Evolutionary conservation across 2,113 vertebrate genomes (phyloP), one percentile per base, ranked within the genome.

Genomic region (Vidua macroura): DNA sequence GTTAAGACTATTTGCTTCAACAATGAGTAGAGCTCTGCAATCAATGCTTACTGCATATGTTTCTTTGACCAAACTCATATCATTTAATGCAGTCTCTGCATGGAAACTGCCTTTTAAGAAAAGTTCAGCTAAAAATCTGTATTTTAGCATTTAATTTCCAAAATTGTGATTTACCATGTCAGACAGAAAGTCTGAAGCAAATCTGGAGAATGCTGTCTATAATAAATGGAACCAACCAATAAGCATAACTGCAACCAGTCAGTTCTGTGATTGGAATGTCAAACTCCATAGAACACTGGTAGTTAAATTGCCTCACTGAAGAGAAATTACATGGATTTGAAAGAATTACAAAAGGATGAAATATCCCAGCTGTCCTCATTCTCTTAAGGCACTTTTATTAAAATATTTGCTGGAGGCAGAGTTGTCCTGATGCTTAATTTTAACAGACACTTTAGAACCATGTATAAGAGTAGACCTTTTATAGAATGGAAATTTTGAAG

Each of bases 271-370:
- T 68, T 83, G 39, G 66, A 95, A 94, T 83, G 60, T 35, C 70
- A 92, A 93, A 85, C 84, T 77, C 87, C 64, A 88, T 10, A 72
- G 78, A 90, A 66, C 31, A 59, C 20, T 60, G 55, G 62, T 88
- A 88, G 67, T 83, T 88, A 94, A 92, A 93, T 48, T 92, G 92
- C 64, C 75, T 76, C 46, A 56, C 63, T 85, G 72, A 95, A 79
- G 66, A 94, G 83, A 91, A 96, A 93, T 88, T 85, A 93, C 11
- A 43, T 51, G 79, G 91, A 94, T 95, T 85, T 93, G 70, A 89
- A 92, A 83, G 93, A 66, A 93, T 95, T 96, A 92, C 94, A 92
- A 81, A 92, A 85, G 53, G 56, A 96, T 81, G 86, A 93, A 95
- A 83, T 73, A 92, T 55, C 59, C 59, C 83, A 95, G 85, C 63